These are phyloP conservation scores for Gymnobelideus leadbeateri DNA, from an alignment of 2,113 vertebrate species.

Conservation along the genomic window DNA sequence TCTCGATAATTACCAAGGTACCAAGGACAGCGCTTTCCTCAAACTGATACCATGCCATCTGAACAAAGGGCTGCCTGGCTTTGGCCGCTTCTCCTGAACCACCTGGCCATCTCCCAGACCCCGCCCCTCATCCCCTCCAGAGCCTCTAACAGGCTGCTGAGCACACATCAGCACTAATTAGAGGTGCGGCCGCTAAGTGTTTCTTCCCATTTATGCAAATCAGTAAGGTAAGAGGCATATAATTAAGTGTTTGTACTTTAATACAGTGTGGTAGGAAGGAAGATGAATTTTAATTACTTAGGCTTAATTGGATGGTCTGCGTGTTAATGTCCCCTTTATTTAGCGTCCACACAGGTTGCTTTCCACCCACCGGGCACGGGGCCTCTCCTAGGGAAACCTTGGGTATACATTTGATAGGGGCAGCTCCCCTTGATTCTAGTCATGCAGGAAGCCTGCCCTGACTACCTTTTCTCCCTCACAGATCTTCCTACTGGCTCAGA, in stretches of 20 bases:
- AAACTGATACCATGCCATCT: too few species aligned
- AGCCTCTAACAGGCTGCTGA: conserved; percentile 29
- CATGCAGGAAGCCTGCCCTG: rapidly evolving
- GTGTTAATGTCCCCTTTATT: conserved; percentile 82
- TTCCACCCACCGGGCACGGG: conserved; percentile 57
- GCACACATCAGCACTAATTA: conserved; percentile 71
- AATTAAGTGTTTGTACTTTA: conserved; percentile 87
- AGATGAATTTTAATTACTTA: conserved; percentile 88
- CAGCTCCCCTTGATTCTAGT: not conserved
- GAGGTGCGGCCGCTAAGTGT: conserved; percentile 72
- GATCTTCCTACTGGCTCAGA: not conserved
- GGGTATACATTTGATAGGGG: not conserved
- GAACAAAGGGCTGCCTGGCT: not conserved
- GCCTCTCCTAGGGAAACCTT: rapidly evolving
- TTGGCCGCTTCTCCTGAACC: not conserved
- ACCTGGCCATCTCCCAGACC: not conserved
- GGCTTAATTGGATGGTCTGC: conserved; percentile 85
- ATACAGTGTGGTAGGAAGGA: conserved; percentile 74
- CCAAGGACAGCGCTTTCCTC: not conserved
- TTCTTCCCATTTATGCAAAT: conserved; percentile 85
- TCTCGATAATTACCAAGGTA: not conserved
- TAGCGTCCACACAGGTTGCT: conserved; percentile 61
- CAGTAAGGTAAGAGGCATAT: conserved; percentile 83
- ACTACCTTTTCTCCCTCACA: not conserved
- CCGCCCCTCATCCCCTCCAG: not conserved